phyloP scores from a whole-genome alignment of 1,140 invertebrate genomes.

The Hyposmocoma kahamanoa region DNA sequence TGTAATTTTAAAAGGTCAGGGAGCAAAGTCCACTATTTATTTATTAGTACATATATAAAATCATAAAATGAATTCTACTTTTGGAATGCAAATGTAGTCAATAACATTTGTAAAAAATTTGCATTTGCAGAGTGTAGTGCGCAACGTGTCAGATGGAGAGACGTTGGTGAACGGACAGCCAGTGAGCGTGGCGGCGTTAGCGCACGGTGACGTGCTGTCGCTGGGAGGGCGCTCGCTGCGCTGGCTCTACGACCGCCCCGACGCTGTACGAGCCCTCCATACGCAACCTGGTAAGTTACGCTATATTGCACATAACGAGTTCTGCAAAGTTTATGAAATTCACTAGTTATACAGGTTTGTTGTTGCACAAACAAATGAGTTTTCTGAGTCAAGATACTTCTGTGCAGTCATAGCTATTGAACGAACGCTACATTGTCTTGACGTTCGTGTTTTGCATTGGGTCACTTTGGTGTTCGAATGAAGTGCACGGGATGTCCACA shows the following conservation, averaged over 20 bases:
- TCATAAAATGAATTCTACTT: no score
- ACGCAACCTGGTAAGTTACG: background rate
- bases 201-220: slow-evolving; percentile 37
- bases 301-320: background rate
- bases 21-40: no score
- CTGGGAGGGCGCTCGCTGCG: slow-evolving; percentile 41
- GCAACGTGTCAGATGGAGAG: slow-evolving; percentile 36
- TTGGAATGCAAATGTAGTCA: no score
- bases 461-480: no score
- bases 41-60: no score
- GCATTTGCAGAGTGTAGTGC: slow-evolving; percentile 37
- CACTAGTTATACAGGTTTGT: no score
- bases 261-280: background rate
- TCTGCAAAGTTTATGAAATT: background rate
- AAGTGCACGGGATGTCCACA: background rate
- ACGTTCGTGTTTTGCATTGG: no score
- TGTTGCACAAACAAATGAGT: no score
- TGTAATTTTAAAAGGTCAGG: no score
- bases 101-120: background rate
- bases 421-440: no score
- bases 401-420: no score
- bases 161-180: slow-evolving; percentile 41
- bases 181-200: slow-evolving; percentile 44
- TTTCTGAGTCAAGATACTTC: no score
- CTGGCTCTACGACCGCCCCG: slow-evolving; percentile 40